phyloP scores from a whole-genome alignment of 1,140 invertebrate species.

The Diploscapter pachys region DNA sequence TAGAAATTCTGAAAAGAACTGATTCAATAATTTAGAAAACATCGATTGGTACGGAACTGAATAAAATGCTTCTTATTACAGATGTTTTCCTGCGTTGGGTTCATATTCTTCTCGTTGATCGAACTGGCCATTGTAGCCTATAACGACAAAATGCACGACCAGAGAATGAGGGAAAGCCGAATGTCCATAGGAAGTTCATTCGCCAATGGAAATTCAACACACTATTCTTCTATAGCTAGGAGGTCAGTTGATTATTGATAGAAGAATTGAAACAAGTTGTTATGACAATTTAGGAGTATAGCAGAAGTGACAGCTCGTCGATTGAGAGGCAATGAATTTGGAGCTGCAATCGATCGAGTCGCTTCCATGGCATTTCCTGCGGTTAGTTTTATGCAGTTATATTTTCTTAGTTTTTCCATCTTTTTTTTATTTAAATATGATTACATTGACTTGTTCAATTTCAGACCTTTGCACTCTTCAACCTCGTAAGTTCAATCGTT shows the following conservation, averaged over 20 bases:
- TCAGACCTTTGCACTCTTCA: conserved; percentile 54
- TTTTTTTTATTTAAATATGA: conserved; percentile 7
- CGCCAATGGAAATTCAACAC: conserved; percentile 11
- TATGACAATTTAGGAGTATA: conserved; percentile 19
- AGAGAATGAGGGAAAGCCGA: conserved; percentile 37
- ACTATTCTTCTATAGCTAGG: not conserved
- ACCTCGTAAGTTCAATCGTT: conserved; percentile 17
- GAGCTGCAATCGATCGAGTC: conserved; percentile 48
- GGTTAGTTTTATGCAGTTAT: conserved; percentile 23
- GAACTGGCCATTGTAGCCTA: conserved; percentile 57
- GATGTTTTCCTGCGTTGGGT: conserved; percentile 12
- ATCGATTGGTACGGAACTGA: too few relatives aligned
- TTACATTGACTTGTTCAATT: conserved; percentile 24
- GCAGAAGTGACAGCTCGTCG: conserved; percentile 21
- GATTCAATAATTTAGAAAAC: not conserved
- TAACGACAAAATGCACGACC: conserved; percentile 57
- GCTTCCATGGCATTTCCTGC: conserved; percentile 51
- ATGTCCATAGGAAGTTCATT: conserved; percentile 16
- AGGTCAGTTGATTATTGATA: conserved; percentile 5
- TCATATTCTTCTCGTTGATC: conserved; percentile 44
- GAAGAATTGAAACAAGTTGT: not conserved
- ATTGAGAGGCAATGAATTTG: conserved; percentile 42
- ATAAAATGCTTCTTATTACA: too few relatives aligned
- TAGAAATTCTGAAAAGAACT: not conserved
- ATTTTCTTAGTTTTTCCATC: conserved; percentile 15